Evolutionary conservation across 2,888 invertebrate genomes (phyloP).

Genomic region (Drosophila flavopinicola): DNA sequence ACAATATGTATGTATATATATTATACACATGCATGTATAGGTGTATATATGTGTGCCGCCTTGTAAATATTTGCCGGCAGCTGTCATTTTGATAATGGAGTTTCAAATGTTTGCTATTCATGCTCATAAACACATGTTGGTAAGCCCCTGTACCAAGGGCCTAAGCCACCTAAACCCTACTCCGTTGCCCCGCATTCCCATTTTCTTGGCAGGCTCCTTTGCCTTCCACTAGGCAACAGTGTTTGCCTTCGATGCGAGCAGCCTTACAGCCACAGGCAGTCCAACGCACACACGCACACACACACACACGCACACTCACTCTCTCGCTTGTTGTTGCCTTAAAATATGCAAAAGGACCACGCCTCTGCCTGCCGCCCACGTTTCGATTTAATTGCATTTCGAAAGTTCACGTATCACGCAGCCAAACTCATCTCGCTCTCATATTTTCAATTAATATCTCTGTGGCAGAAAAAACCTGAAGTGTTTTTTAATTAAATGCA

Average conservation of each 20-base stretch:
- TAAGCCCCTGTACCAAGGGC: slow-evolving; percentile 18
- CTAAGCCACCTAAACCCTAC: background rate
- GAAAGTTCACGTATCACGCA: slow-evolving; percentile 32
- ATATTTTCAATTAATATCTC: slow-evolving; percentile 29
- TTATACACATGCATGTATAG: slow-evolving; percentile 12
- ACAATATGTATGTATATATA: slow-evolving; percentile 7
- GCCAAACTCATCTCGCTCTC: slow-evolving; percentile 26
- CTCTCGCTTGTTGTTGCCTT: slow-evolving; percentile 16
- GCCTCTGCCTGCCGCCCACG: slow-evolving; percentile 25
- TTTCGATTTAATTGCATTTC: slow-evolving; percentile 58
- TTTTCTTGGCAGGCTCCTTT: background rate
- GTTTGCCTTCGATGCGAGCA: slow-evolving; percentile 43
- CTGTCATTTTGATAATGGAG: slow-evolving; percentile 71
- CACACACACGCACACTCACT: slow-evolving; percentile 7
- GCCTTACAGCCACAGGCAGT: slow-evolving; percentile 3
- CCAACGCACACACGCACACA: slow-evolving; percentile 1
- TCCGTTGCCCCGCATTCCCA: background rate
- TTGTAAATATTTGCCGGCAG: slow-evolving; percentile 66
- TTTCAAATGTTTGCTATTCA: slow-evolving; percentile 61
- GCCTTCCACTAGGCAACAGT: slow-evolving; percentile 20
- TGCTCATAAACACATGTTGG: slow-evolving; percentile 58
- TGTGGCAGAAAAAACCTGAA: background rate
- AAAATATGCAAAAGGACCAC: slow-evolving; percentile 41
- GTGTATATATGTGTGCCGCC: slow-evolving; percentile 35
- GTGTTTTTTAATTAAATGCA: slow-evolving; percentile 20